Conservation (phyloP, 2,888 invertebrate species). For the Pachliopta kotzebuea region DNA sequence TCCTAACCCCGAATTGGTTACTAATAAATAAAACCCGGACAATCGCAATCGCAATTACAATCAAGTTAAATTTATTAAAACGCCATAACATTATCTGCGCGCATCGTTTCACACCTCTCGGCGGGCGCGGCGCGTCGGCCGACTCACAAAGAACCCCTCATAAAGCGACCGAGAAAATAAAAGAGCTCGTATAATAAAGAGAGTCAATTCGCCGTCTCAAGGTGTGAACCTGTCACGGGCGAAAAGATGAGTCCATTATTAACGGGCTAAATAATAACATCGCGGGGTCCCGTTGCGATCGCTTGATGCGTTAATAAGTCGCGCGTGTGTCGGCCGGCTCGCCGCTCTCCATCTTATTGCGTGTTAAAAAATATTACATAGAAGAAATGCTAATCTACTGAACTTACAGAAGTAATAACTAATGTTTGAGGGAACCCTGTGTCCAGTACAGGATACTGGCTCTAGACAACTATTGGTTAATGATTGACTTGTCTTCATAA, state of each 20-base stretch:
- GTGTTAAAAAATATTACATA: constrained; percentile 11
- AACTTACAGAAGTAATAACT: no score
- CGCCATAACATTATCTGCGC: constrained; percentile 41
- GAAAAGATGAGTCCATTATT: constrained; percentile 78
- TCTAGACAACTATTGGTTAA: no score
- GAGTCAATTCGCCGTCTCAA: constrained; percentile 70
- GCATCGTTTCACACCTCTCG: constrained; percentile 64
- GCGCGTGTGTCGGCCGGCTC: constrained; percentile 41
- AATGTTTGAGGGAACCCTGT: no score
- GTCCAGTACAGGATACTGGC: no score
- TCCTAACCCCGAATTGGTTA: neutral
- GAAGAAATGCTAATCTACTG: no score
- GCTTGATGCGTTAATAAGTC: constrained; percentile 62
- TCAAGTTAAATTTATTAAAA: constrained; percentile 59
- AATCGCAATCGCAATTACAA: constrained; percentile 56
- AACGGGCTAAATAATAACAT: constrained; percentile 71
- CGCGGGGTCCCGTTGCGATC: constrained; percentile 53
- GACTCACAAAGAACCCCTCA: constrained; percentile 59
- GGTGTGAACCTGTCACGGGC: constrained; percentile 78
- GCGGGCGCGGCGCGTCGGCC: constrained; percentile 41
- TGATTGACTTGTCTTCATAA: no score
- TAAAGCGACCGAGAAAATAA: constrained; percentile 62
- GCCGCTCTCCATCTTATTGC: constrained; percentile 34
- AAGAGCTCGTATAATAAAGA: constrained; percentile 60
- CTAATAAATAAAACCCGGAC: constrained; percentile 21